A percentile compares a stretch with the other conserved stretches of the same genome.
phyloP scores from a whole-genome alignment of 2,888 invertebrate genomes.

The Malachius bipustulatus region DNA sequence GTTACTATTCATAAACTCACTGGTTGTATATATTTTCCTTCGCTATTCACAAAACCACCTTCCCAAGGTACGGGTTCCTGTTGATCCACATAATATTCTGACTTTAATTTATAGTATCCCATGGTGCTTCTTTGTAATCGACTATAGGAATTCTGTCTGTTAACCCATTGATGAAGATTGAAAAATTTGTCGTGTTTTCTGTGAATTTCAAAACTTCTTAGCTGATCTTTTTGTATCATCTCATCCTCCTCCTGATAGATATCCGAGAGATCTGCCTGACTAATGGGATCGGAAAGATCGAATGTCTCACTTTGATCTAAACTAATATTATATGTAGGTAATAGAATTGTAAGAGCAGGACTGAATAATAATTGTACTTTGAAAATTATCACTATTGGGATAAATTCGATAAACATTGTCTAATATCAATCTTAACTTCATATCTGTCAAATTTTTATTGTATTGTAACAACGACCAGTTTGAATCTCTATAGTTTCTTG shows the following conservation, averaged over 20 bases:
- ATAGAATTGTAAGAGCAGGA: too few relatives aligned
- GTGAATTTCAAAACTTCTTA: slow-evolving; percentile 10
- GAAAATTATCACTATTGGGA: too few relatives aligned
- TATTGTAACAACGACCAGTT: too few relatives aligned
- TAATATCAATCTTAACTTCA: too few relatives aligned
- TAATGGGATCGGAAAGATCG: slow-evolving; percentile 30
- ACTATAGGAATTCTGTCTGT: slow-evolving; percentile 4
- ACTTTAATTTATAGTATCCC: too few relatives aligned
- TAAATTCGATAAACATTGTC: too few relatives aligned
- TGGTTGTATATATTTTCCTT: slow-evolving; percentile 17
- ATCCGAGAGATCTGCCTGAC: slow-evolving; percentile 30
- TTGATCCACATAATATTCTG: slow-evolving; percentile 24
- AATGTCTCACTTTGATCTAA: too few relatives aligned
- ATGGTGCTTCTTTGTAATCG: background rate
- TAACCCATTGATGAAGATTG: slow-evolving; percentile 16
- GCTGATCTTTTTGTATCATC: slow-evolving; percentile 21
- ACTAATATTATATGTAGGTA: too few relatives aligned
- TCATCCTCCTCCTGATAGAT: slow-evolving; percentile 34
- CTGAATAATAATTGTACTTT: too few relatives aligned
- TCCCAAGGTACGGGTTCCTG: slow-evolving; percentile 26
- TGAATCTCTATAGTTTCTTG: too few relatives aligned
- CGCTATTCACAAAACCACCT: slow-evolving; percentile 24
- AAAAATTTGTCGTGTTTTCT: slow-evolving; percentile 12
- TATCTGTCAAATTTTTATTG: too few relatives aligned
- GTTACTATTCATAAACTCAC: too few relatives aligned